Evolutionary conservation across 37 sponge, comb jelly and placozoan species (phyloP), one percentile per base, ranked within the genome.

Genomic region (Ephydatia muelleri): DNA sequence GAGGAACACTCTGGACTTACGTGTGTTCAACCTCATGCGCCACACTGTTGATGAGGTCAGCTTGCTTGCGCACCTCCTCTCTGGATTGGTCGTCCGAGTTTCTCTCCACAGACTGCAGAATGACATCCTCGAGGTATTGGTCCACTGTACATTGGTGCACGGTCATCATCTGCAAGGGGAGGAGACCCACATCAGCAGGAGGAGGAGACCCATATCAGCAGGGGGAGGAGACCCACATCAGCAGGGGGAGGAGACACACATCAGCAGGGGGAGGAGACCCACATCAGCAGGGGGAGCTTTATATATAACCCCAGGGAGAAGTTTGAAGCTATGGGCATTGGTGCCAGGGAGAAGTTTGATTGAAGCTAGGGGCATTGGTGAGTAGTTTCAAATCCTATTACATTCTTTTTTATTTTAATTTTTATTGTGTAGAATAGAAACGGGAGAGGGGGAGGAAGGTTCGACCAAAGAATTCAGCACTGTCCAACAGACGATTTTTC

Each of bases 61-160:
- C 96, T 76, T 90, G 82, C 38, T 85, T 79, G 49, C 80, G 81
- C 12, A 98, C 88, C 78, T 94, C 94, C 47, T 89, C 81, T 31
- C 96, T 84, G 47, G 98, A 96, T 91, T 98, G 92, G 43, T 96
- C 73, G 78, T 96, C 98, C 38, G 98, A 94, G 11, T 94, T 98
- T 37, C 64, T 65, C 40, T 94, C 75, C 40, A 96, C 79, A 37
- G 94, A 90, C 30, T 78, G 23, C 35, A 96, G 70, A n/a, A 98
- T 94, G 35, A 94, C 81, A 78, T 95, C 95, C 84, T 98, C 98
- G 77, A 98, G 84, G 79, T 96, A 98, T 19, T 91, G 70, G 75
- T 98, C 98, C 77, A 98, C 97, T 21, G 93, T 94, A 8, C 85
- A 82, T 65, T 89, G 88, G 85, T 96, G 97, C 25, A 96, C 94